Evolutionary conservation across 1,140 invertebrate genomes (phyloP).

Genomic region (Brachionus koreanus): DNA sequence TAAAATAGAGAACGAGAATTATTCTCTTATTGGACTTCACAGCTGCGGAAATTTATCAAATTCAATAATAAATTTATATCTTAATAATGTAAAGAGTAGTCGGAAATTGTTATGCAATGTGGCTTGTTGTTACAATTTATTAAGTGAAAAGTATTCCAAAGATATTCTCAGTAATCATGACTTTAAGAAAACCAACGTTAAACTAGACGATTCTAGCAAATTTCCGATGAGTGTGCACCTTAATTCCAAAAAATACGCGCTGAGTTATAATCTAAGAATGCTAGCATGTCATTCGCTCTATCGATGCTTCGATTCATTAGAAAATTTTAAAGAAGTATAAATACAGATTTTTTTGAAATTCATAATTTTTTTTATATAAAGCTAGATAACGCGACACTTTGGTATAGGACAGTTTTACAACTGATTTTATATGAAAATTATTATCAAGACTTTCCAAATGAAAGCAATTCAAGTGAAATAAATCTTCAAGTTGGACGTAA

Average conservation of each 20-base stretch:
- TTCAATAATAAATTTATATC: conserved; percentile 50
- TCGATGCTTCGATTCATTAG: conserved; percentile 61
- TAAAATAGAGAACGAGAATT: conserved; percentile 15
- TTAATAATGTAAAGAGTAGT: conserved; percentile 45
- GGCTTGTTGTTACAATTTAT: conserved; percentile 54
- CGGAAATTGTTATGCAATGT: conserved; percentile 49
- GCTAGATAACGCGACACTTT: conserved; percentile 15
- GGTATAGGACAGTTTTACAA: conserved; percentile 34
- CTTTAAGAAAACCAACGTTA: conserved; percentile 39
- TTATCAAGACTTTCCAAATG: neutral
- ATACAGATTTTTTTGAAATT: neutral
- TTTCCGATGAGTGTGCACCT: conserved; percentile 70
- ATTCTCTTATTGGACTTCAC: conserved; percentile 51
- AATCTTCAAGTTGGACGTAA: conserved; percentile 17
- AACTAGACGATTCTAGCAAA: conserved; percentile 45
- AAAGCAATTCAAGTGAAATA: neutral
- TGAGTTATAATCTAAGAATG: conserved; percentile 77
- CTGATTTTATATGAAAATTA: conserved; percentile 30
- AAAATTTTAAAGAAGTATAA: conserved; percentile 49
- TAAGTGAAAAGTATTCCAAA: conserved; percentile 50
- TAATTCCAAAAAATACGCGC: conserved; percentile 58
- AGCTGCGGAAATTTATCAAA: conserved; percentile 53
- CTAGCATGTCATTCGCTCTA: conserved; percentile 73
- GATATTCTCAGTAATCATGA: conserved; percentile 51
- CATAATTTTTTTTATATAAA: neutral